Evolutionary conservation across 2,113 vertebrate species (phyloP).

Genomic region (Promerops cafer): DNA sequence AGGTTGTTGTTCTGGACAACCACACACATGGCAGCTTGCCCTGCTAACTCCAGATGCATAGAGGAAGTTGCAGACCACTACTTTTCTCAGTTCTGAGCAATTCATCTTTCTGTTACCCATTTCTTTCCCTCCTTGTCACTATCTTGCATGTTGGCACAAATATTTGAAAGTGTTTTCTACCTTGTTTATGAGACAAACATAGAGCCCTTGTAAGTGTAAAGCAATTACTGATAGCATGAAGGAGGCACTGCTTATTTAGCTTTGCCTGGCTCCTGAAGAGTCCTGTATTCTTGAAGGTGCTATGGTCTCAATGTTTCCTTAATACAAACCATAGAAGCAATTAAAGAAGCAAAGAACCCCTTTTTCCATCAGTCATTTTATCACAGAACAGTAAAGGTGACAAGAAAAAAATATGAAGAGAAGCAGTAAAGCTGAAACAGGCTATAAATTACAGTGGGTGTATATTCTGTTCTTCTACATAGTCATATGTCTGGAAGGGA

Average conservation of each 20-base stretch:
- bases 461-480: neutral
- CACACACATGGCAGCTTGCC: neutral
- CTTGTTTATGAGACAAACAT: neutral
- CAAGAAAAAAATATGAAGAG: neutral
- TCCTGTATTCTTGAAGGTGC: neutral
- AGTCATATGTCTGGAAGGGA: neutral
- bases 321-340: neutral
- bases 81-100: neutral
- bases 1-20: neutral
- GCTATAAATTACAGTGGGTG: neutral
- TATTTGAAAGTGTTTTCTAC: neutral
- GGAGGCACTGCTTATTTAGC: neutral
- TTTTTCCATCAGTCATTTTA: neutral
- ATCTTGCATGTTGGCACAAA: neutral
- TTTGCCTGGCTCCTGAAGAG: neutral
- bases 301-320: neutral
- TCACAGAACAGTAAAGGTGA: neutral
- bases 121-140: neutral
- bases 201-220: neutral
- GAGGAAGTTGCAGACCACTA: neutral
- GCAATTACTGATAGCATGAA: neutral
- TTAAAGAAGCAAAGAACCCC: neutral
- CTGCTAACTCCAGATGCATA: accelerated
- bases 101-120: neutral
- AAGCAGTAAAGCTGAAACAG: neutral